phyloP scores from a whole-genome alignment of 2,888 invertebrate species.

The Carcina quercana region DNA sequence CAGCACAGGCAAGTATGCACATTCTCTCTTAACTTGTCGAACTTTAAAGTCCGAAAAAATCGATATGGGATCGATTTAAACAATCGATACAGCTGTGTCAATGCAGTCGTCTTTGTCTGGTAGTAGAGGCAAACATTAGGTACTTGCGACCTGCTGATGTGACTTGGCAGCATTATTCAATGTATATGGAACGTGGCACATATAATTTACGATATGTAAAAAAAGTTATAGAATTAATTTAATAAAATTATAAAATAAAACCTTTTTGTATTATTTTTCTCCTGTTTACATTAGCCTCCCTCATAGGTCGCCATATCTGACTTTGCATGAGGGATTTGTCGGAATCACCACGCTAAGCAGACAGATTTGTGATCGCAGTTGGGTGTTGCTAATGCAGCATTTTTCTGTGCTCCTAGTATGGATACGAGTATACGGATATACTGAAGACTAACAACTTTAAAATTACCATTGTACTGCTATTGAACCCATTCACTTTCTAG shows the following conservation, averaged over 20 bases:
- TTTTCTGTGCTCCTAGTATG: no score
- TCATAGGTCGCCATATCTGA: no score
- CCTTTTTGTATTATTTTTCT: constrained; percentile 37
- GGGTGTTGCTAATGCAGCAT: no score
- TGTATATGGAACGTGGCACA: constrained; percentile 66
- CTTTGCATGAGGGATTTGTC: no score
- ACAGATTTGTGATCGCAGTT: no score
- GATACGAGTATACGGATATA: no score
- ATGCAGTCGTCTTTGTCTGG: constrained; percentile 43
- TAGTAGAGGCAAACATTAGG: constrained; percentile 65
- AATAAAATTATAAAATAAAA: constrained; percentile 69
- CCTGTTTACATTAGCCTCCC: background rate
- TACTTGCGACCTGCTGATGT: constrained; percentile 58
- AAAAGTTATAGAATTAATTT: constrained; percentile 74
- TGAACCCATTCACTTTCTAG: no score
- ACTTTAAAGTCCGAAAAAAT: background rate
- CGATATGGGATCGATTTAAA: constrained; percentile 1
- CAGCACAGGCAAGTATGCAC: no score
- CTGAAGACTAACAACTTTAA: no score
- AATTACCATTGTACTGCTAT: no score
- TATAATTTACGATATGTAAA: constrained; percentile 70
- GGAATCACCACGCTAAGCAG: no score
- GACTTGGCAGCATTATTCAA: constrained; percentile 63
- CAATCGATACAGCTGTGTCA: constrained; percentile 6
- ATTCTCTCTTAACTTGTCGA: constrained; percentile 1